A percentile compares a stretch with the other conserved stretches of the same genome.
Conservation (phyloP, 2,797 vertebrate species). For the Gallinago nigripennis region DNA sequence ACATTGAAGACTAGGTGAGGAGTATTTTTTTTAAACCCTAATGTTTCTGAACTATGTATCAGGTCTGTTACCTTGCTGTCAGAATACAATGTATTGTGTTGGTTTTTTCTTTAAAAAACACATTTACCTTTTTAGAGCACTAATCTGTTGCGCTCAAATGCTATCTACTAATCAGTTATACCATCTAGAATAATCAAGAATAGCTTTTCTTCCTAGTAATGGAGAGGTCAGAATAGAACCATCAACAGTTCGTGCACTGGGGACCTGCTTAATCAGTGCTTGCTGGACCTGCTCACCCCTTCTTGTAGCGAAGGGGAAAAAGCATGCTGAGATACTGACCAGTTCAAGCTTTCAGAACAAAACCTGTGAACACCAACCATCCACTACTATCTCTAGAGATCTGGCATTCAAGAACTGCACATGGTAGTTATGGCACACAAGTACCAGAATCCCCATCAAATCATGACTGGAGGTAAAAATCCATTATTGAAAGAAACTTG, state of each 20-base stretch:
- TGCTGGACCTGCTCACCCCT: neutral
- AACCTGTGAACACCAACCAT: neutral
- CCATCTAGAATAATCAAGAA: neutral
- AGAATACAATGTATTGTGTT: neutral
- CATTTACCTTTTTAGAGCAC: neutral
- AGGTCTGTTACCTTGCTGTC: neutral
- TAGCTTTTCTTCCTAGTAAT: neutral
- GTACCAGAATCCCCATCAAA: neutral
- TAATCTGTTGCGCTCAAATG: neutral
- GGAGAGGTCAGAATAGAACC: neutral
- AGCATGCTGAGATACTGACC: neutral
- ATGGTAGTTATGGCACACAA: neutral
- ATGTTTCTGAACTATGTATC: fast-evolving
- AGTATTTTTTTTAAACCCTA: neutral
- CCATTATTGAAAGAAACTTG: neutral
- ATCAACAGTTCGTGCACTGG: neutral
- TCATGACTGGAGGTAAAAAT: neutral
- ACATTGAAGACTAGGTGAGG: neutral
- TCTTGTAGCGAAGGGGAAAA: neutral
- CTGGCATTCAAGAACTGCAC: neutral
- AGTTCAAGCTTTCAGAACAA: neutral
- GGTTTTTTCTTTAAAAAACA: neutral
- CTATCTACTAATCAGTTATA: neutral
- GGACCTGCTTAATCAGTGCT: neutral
- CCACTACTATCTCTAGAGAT: neutral